Percentiles rank a stretch among this genome's conserved stretches.
phyloP scores from a whole-genome alignment of 2,113 vertebrate species.

The Heteronetta atricapilla region DNA sequence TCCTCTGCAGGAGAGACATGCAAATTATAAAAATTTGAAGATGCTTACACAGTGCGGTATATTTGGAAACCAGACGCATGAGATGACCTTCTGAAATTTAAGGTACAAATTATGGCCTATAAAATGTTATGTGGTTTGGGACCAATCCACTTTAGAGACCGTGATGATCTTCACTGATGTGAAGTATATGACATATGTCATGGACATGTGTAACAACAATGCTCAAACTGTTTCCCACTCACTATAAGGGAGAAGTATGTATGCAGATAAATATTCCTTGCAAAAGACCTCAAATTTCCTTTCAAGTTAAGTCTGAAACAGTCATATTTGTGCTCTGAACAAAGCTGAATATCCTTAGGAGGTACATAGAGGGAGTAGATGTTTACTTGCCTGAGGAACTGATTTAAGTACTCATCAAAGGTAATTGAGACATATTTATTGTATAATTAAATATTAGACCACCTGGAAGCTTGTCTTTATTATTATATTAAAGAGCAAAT shows the following conservation, averaged over 20 bases:
- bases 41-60: not conserved
- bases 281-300: not conserved
- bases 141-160: not conserved
- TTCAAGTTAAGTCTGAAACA: not conserved
- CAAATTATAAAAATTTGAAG: not conserved
- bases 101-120: not conserved
- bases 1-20: not conserved
- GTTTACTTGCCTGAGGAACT: not conserved
- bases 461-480: not conserved
- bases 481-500: not conserved
- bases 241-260: not conserved
- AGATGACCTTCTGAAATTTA: not conserved
- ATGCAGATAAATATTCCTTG: not conserved
- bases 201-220: not conserved
- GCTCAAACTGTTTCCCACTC: not conserved
- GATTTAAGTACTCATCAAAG: not conserved
- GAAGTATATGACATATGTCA: too few relatives aligned
- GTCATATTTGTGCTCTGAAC: not conserved
- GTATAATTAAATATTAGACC: constrained; percentile 13
- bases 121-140: not conserved
- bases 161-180: rapidly evolving
- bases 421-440: not conserved
- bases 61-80: not conserved
- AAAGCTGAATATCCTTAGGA: not conserved
- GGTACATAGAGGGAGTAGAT: not conserved